Evolutionary conservation across 2,113 vertebrate species (phyloP).

Genomic region (Eublepharis macularius): DNA sequence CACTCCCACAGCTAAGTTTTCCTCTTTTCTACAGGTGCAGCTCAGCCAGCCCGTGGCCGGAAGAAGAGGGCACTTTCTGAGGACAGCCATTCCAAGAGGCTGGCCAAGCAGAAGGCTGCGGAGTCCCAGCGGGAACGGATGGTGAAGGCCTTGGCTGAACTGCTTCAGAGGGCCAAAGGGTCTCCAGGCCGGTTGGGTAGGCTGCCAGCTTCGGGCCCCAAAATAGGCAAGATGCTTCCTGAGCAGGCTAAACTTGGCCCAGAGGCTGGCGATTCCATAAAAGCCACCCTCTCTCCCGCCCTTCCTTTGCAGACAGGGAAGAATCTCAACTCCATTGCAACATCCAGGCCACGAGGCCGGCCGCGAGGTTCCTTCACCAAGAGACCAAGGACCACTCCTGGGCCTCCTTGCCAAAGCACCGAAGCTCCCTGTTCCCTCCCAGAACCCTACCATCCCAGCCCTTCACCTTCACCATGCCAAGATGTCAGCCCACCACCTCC

Average conservation of each 20-base stretch:
- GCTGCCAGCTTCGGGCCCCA: neutral
- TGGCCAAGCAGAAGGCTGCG: slow-evolving; percentile 28
- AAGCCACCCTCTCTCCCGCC: neutral
- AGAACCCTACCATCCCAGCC: slow-evolving; percentile 26
- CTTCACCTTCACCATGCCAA: slow-evolving; percentile 62
- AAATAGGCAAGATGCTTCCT: neutral
- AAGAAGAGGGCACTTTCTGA: neutral
- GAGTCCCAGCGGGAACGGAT: slow-evolving; percentile 69
- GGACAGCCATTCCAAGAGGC: neutral
- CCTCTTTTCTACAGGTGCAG: neutral
- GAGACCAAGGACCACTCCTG: slow-evolving; percentile 50
- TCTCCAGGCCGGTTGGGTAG: slow-evolving; percentile 49
- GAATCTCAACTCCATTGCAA: slow-evolving; percentile 36
- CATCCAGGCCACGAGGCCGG: slow-evolving; percentile 61
- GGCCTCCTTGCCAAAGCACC: slow-evolving; percentile 18
- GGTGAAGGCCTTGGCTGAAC: slow-evolving; percentile 71
- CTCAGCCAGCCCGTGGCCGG: neutral
- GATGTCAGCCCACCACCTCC: slow-evolving; percentile 58
- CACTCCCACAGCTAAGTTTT: neutral
- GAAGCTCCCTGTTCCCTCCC: neutral
- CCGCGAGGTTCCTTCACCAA: slow-evolving; percentile 66
- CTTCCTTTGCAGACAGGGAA: neutral
- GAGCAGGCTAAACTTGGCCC: slow-evolving; percentile 3
- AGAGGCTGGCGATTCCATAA: neutral
- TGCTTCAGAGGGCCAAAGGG: slow-evolving; percentile 64